These are phyloP conservation scores for Lasioglossum malachurum DNA, from an alignment of 2,888 invertebrate species.

Conservation along the genomic window DNA sequence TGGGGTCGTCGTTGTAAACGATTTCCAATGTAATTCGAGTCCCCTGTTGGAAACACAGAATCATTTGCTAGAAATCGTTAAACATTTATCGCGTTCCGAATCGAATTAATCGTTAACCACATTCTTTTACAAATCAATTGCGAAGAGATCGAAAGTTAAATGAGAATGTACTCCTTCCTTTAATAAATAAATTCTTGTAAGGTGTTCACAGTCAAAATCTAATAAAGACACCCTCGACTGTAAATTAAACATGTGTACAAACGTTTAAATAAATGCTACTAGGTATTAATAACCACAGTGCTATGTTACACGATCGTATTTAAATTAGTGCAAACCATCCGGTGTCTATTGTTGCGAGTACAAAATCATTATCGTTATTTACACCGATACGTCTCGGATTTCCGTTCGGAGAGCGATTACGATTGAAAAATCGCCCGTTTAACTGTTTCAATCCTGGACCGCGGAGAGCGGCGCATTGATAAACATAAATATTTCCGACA, in stretches of 20 bases:
- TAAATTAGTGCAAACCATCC: not conserved
- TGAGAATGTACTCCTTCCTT: too few species aligned
- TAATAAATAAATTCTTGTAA: too few species aligned
- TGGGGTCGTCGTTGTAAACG: not conserved
- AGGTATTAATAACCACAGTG: not conserved
- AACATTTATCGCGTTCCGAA: not conserved
- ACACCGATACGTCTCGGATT: not conserved
- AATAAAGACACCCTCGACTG: too few species aligned
- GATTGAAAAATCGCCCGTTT: not conserved
- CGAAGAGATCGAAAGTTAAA: too few species aligned
- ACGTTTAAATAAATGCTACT: too few species aligned
- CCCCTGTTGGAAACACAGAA: not conserved
- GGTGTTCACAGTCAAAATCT: too few species aligned
- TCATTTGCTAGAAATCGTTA: not conserved
- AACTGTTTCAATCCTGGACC: not conserved
- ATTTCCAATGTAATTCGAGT: not conserved
- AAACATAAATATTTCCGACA: constrained; percentile 2
- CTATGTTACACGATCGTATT: not conserved
- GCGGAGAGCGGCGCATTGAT: not conserved
- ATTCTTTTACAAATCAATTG: not conserved
- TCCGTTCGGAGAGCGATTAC: not conserved
- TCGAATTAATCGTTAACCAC: not conserved
- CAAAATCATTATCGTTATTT: not conserved
- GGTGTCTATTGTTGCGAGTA: not conserved
- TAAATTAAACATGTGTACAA: too few species aligned